Conservation (phyloP, 35 echinoderm and acorn worm species). For the Anneissia japonica region DNA sequence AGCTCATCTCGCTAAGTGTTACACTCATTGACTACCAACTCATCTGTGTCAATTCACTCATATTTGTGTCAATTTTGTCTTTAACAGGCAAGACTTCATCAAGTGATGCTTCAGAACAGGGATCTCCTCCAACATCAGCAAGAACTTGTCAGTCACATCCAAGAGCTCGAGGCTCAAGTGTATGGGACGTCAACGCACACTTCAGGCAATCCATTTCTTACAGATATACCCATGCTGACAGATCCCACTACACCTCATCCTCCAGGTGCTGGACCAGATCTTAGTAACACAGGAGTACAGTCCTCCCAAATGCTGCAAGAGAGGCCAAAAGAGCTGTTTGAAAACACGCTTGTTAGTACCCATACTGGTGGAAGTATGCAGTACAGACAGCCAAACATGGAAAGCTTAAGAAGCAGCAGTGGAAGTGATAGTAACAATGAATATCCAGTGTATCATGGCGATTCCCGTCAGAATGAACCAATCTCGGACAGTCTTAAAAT, state of each 20-base stretch:
- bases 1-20: too few species aligned
- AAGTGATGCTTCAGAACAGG: conserved; percentile 82
- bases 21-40: too few species aligned
- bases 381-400: background rate
- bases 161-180: conserved; percentile 82
- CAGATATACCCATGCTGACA: conserved; percentile 28
- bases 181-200: conserved; percentile 38
- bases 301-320: background rate
- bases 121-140: conserved; percentile 85
- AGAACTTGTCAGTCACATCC: conserved; percentile 61
- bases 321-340: conserved; percentile 20
- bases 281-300: background rate
- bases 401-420: conserved; percentile 49
- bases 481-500: conserved; percentile 44
- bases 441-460: conserved; percentile 23
- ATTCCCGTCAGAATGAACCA: conserved; percentile 35
- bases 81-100: conserved; percentile 81
- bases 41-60: too few species aligned
- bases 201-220: conserved; percentile 71
- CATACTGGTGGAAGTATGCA: background rate
- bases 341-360: conserved; percentile 11
- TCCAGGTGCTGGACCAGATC: conserved; percentile 28
- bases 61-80: background rate
- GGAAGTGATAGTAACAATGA: conserved; percentile 64
- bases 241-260: background rate